Percentiles rank a stretch among this genome's conserved stretches.
Conservation (phyloP, 1,140 invertebrate genomes). For the Achroia grisella region DNA sequence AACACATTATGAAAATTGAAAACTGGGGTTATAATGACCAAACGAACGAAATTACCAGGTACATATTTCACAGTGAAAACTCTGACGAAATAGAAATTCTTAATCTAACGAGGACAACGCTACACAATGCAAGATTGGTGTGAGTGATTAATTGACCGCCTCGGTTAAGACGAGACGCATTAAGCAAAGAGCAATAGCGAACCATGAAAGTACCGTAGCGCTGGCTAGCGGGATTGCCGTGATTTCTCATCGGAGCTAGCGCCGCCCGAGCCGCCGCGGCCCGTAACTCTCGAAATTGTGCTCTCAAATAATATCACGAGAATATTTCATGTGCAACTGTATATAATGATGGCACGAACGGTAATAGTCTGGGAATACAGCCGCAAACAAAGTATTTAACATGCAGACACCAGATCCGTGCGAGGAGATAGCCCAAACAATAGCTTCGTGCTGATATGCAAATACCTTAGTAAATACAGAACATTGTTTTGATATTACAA, state of each 20-base stretch:
- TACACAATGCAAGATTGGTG: slow-evolving; percentile 5
- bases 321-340: slow-evolving; percentile 60
- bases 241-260: slow-evolving; percentile 42
- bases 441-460: slow-evolving; percentile 49
- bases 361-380: slow-evolving; percentile 61
- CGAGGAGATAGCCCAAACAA: slow-evolving; percentile 60
- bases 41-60: too few species aligned
- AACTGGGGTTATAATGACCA: too few species aligned
- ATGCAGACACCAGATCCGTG: slow-evolving; percentile 48
- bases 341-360: slow-evolving; percentile 55
- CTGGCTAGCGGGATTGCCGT: slow-evolving; percentile 52
- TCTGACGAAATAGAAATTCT: neutral
- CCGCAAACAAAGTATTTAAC: slow-evolving; percentile 44
- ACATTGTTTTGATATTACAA: slow-evolving; percentile 40
- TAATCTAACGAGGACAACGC: neutral
- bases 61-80: too few species aligned
- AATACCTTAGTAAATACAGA: slow-evolving; percentile 32
- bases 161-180: slow-evolving; percentile 54
- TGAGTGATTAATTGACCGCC: slow-evolving; percentile 56
- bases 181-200: slow-evolving; percentile 50
- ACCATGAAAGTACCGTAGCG: slow-evolving; percentile 60
- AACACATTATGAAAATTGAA: too few species aligned
- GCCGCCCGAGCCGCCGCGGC: slow-evolving; percentile 13
- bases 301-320: slow-evolving; percentile 47
- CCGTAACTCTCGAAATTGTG: slow-evolving; percentile 51